Evolutionary conservation across 2,113 vertebrate species (phyloP), one percentile per base, ranked within the genome.

Genomic region (Mionectes macconnelli): DNA sequence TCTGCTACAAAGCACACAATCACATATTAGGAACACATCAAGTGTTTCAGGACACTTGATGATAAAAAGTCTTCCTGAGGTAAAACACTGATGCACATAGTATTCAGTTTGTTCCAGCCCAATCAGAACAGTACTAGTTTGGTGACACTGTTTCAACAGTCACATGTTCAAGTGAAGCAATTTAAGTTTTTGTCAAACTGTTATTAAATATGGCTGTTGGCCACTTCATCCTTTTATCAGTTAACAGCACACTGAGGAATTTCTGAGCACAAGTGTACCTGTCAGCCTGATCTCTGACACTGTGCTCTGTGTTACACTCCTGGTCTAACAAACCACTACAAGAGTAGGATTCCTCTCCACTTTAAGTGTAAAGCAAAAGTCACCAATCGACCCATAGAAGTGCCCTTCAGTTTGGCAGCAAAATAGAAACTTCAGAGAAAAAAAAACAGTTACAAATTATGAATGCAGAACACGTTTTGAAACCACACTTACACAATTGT

Each of bases 31-130:
- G 56, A 37, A 52, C 19, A 69, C 8, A 31, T 14, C 12, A n/a
- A 30, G 8, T 19, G 11, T 35, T 60, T 53, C 27, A 44, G 8
- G 33, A 72, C 28, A 68, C 42, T 40, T 21, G 21, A 53, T 7
- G 5, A 14, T 23, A 73, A 49, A 22, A 80, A 22, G 35, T 11
- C 21, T 22, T 30, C 47, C 33, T 55, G 19, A 83, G 33, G 31
- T 6, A 39, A 66, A 90, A 81, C 0, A 0, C 6, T 14, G 25
- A 73, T 5, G 8, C 23, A 44, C 4, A n/a, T 0, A 49, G 6
- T 6, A 47, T 33, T 49, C 25, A 35, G 4, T 62, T 77, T 82
- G 50, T 60, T 77, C 27, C 59, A 90, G 20, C 7, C 37, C 39
- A 52, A 3, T 40, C 25, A 56, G 10, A 91, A 56, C 8, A 69